phyloP scores from a whole-genome alignment of 2,888 invertebrate species.

The Apamea anceps region DNA sequence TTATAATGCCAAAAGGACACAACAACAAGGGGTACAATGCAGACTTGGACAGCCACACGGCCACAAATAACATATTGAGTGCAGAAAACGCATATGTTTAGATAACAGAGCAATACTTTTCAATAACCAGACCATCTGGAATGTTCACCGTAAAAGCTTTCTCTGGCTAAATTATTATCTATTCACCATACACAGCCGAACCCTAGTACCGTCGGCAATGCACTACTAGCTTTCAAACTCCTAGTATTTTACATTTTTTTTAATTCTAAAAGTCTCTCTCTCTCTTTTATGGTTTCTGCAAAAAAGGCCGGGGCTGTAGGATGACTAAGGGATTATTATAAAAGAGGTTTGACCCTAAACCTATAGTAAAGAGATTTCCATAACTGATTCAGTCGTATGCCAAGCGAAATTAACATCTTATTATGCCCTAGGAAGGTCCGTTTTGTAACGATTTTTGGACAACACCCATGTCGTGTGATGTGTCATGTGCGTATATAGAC shows the following conservation, averaged over 20 bases:
- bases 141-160: constrained; percentile 52
- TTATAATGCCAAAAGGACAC: background rate
- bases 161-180: constrained; percentile 53
- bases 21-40: background rate
- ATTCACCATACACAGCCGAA: constrained; percentile 36
- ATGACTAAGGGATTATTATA: background rate
- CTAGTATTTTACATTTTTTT: background rate
- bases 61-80: constrained; percentile 5
- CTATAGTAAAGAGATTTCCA: background rate
- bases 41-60: background rate
- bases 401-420: constrained; percentile 9
- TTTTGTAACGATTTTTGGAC: background rate
- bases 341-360: background rate
- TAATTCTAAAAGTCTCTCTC: background rate
- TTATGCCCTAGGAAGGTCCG: background rate
- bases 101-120: constrained; percentile 40
- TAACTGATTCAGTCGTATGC: background rate
- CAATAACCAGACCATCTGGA: constrained; percentile 56
- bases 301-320: background rate
- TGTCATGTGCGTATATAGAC: background rate
- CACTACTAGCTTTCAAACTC: background rate
- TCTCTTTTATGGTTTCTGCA: background rate
- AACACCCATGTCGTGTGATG: background rate
- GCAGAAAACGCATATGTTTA: constrained; percentile 22
- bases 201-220: constrained; percentile 38